A percentile compares a stretch with the other conserved stretches of the same genome.
phyloP scores from a whole-genome alignment of 2,888 invertebrate genomes.

The Cheilosia vulpina region DNA sequence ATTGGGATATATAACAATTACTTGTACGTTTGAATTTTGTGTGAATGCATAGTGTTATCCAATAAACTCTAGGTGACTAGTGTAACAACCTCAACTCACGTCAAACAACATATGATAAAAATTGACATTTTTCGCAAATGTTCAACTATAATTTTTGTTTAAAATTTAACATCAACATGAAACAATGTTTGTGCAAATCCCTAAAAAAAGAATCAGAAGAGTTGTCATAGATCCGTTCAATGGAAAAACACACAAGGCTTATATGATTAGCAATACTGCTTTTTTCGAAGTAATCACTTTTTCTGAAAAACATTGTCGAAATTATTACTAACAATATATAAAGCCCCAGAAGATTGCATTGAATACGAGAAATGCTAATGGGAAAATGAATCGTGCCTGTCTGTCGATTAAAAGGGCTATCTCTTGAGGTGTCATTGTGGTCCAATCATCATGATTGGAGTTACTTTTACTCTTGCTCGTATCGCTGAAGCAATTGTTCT shows the following conservation, averaged over 20 bases:
- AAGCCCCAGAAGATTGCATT: constrained; percentile 92
- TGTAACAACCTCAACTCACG: too few species aligned
- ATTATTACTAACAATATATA: constrained; percentile 85
- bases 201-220: too few species aligned
- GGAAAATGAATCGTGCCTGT: constrained; percentile 90
- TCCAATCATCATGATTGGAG: constrained; percentile 85
- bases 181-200: too few species aligned
- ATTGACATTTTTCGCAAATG: too few species aligned
- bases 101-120: too few species aligned
- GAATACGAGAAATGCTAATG: constrained; percentile 91
- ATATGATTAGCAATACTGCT: too few species aligned
- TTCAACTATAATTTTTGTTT: too few species aligned
- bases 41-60: not conserved
- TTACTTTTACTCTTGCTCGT: constrained; percentile 75
- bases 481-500: constrained; percentile 71
- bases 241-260: too few species aligned
- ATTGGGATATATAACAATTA: constrained; percentile 7
- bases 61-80: too few species aligned
- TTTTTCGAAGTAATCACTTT: not conserved
- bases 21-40: constrained; percentile 40
- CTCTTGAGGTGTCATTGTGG: constrained; percentile 94
- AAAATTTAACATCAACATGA: too few species aligned
- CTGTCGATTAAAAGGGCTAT: constrained; percentile 93
- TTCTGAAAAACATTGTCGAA: constrained; percentile 9
- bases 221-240: too few species aligned